Evolutionary conservation across 2,888 invertebrate genomes (phyloP).

Genomic region (Nowickia ferox): DNA sequence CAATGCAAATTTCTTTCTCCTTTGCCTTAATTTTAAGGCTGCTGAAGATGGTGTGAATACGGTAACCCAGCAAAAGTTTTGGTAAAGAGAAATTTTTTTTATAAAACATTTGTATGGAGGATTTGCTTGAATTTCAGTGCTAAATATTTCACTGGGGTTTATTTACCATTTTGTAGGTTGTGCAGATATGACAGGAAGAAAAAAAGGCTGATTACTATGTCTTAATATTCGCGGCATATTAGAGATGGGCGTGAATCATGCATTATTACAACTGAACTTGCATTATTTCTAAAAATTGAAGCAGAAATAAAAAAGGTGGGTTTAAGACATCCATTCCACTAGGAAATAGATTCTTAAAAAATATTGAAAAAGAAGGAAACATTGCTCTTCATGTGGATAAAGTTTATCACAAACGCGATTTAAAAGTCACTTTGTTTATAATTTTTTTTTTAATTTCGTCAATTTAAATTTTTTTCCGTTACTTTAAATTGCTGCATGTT

Average conservation of each 20-base stretch:
- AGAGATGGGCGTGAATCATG: neutral
- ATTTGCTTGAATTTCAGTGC: neutral
- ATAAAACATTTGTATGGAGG: neutral
- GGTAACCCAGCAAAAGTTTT: conserved; percentile 30
- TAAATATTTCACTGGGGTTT: conserved; percentile 7
- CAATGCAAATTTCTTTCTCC: neutral
- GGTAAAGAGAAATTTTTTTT: neutral
- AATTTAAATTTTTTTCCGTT: too few relatives aligned
- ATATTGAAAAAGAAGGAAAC: too few relatives aligned
- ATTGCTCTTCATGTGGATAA: too few relatives aligned
- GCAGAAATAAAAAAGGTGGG: too few relatives aligned
- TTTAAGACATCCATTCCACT: too few relatives aligned
- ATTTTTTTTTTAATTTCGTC: too few relatives aligned
- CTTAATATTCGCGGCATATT: conserved; percentile 24
- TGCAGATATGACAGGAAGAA: conserved; percentile 29
- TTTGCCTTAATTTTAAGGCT: neutral
- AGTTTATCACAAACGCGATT: too few relatives aligned
- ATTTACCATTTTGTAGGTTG: neutral
- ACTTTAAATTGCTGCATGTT: too few relatives aligned
- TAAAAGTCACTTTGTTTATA: too few relatives aligned
- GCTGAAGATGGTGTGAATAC: conserved; percentile 11
- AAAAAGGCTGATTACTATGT: conserved; percentile 50
- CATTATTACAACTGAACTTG: neutral
- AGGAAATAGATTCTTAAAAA: too few relatives aligned
- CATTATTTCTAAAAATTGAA: neutral